Base-by-base conservation (phyloP, 2,888 invertebrate genomes). In the Perithous albicinctus region DNA sequence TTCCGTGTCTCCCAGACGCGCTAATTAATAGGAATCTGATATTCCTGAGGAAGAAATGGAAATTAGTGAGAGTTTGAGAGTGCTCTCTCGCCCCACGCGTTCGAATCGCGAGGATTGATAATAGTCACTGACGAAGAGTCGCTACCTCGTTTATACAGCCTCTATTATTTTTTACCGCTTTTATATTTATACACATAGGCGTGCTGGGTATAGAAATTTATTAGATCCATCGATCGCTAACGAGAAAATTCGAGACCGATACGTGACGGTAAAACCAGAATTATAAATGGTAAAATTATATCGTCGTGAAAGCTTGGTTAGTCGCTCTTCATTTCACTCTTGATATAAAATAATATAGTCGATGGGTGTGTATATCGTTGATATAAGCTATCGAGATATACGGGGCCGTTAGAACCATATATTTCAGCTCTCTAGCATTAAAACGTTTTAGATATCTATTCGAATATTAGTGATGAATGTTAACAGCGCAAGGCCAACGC, bases 21-120 rank as follows among this genome's bases (percentile, higher is more conserved):
- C 83, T 88, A 87, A 88, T 90, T 89, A 89, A 89, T 87, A 86
- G 85, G 84, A 85, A 89, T 85, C 85, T 85, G 80, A 51, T 51
- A 80, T 54, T 41, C 51, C 78, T 66, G 69, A 76, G 32, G 76
- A 79, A 80, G 59, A 80, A 82, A 84, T 80, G 78, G 59, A 73
- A 78, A 74, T 80, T 43, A 77, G 66, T 61, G 12, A 51, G 18
- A 32, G 41, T 20, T 32, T 12, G 48, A 32, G 48, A 32, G 46
- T 32, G 32, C 18, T 46, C 18, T 10, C 18, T n/a, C 20, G 26
- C 41, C 48, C 64, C 23, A 54, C 38, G 64, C 41, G 41, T 35
- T 10, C 41, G 61, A 76, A 72, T 69, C 43, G 67, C 26, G 72
- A 74, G 29, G 66, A 61, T 78, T 64, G 73, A 74, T 67, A 64